Conservation (phyloP, 2,888 invertebrate species). For the Lamproptera curius region DNA sequence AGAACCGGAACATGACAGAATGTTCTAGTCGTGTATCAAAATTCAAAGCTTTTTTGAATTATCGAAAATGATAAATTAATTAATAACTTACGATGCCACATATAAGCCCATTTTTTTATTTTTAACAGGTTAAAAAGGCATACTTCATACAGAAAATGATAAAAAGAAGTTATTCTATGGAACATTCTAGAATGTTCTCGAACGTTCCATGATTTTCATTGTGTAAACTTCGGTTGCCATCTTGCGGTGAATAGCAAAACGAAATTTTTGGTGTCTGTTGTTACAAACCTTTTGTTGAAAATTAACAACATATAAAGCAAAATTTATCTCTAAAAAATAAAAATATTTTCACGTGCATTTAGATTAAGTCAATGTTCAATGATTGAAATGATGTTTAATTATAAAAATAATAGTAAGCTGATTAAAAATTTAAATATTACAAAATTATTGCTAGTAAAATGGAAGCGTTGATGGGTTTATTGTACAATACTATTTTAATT, state of each 20-base stretch:
- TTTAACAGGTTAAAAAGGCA: not conserved
- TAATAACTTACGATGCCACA: no score
- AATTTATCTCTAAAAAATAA: no score
- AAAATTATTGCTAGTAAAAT: no score
- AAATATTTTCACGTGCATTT: no score
- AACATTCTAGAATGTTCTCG: constrained; percentile 54
- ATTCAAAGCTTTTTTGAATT: not conserved
- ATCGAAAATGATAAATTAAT: no score
- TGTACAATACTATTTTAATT: no score
- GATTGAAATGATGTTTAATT: no score
- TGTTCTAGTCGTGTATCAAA: constrained; percentile 42
- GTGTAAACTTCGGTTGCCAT: no score
- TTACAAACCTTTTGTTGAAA: constrained; percentile 9
- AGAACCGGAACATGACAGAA: constrained; percentile 51
- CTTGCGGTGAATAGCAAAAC: constrained; percentile 36
- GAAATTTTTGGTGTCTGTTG: constrained; percentile 4
- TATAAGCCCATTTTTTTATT: not conserved
- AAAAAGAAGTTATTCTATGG: constrained; percentile 35
- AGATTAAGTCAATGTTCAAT: no score
- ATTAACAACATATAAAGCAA: not conserved
- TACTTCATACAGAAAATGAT: constrained; percentile 30
- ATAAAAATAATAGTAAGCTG: no score
- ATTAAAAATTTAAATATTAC: no score
- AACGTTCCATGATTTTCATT: constrained; percentile 24
- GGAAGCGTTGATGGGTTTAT: no score